Percentiles rank a stretch among this genome's conserved stretches.
phyloP scores from a whole-genome alignment of 2,888 invertebrate genomes.

The Amphipoea oculea region DNA sequence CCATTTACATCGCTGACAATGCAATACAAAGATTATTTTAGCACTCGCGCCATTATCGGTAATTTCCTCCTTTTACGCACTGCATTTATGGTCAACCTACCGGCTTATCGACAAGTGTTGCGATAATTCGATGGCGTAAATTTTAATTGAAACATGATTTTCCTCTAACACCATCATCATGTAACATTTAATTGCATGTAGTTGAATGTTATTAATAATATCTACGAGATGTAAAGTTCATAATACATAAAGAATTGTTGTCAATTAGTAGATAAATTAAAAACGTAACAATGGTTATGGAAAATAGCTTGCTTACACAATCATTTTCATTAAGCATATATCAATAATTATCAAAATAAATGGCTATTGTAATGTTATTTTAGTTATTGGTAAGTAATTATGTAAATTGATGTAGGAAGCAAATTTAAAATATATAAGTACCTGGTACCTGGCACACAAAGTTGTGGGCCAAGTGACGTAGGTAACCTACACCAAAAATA shows the following conservation, averaged over 20 bases:
- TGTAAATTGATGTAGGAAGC: not conserved
- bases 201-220: slow-evolving; percentile 26
- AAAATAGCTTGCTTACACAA: slow-evolving; percentile 1
- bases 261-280: slow-evolving; percentile 2
- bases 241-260: not conserved
- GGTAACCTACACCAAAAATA: not conserved
- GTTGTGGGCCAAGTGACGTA: not conserved
- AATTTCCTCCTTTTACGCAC: slow-evolving; percentile 60
- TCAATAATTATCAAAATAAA: not conserved
- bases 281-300: not conserved
- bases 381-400: not conserved
- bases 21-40: slow-evolving; percentile 57
- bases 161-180: slow-evolving; percentile 17
- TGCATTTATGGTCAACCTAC: slow-evolving; percentile 32
- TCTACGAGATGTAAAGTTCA: slow-evolving; percentile 1
- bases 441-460: not conserved
- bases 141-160: slow-evolving; percentile 42
- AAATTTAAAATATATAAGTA: slow-evolving; percentile 3
- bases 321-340: not conserved
- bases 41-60: slow-evolving; percentile 45
- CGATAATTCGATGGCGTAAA: slow-evolving; percentile 40
- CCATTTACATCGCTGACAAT: slow-evolving; percentile 52
- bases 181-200: slow-evolving; percentile 15
- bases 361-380: not conserved
- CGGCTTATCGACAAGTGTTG: slow-evolving; percentile 35